These are phyloP conservation scores for Thymelicus sylvestris DNA, from an alignment of 2,888 invertebrate species.

Conservation along the genomic window DNA sequence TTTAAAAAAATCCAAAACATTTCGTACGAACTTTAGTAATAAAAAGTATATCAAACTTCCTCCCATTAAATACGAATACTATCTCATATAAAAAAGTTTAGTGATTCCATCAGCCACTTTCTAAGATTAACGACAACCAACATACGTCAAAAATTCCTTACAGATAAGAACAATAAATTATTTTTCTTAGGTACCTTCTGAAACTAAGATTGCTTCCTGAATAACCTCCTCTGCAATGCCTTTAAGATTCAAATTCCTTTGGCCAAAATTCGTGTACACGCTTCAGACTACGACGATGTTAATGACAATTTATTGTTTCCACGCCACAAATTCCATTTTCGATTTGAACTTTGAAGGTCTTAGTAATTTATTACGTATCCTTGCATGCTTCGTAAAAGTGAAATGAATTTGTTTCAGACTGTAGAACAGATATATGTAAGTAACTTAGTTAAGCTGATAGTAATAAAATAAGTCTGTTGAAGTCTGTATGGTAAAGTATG, in stretches of 20 bases:
- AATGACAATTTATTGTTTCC: constrained; percentile 44
- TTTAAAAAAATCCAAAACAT: no score
- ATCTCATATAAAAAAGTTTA: no score
- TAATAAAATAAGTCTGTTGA: no score
- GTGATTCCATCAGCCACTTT: no score
- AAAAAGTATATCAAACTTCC: no score
- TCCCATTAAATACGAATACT: no score
- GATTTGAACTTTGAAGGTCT: constrained; percentile 45
- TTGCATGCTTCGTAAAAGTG: constrained; percentile 32
- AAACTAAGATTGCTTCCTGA: neutral
- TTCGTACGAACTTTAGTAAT: no score
- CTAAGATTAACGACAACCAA: no score
- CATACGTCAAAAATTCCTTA: no score
- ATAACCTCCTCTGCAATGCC: constrained; percentile 1
- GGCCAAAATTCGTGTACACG: constrained; percentile 20
- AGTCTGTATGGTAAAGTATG: no score
- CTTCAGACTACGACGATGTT: constrained; percentile 35
- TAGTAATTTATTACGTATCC: constrained; percentile 39
- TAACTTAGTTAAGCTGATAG: neutral
- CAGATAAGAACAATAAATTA: no score
- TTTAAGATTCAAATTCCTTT: constrained; percentile 14
- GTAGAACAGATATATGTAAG: neutral
- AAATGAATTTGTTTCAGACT: constrained; percentile 29
- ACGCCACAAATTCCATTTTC: constrained; percentile 43
- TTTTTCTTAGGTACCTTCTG: no score